phyloP scores from a whole-genome alignment of 2,113 vertebrate species.

The Chloropsis hardwickii region DNA sequence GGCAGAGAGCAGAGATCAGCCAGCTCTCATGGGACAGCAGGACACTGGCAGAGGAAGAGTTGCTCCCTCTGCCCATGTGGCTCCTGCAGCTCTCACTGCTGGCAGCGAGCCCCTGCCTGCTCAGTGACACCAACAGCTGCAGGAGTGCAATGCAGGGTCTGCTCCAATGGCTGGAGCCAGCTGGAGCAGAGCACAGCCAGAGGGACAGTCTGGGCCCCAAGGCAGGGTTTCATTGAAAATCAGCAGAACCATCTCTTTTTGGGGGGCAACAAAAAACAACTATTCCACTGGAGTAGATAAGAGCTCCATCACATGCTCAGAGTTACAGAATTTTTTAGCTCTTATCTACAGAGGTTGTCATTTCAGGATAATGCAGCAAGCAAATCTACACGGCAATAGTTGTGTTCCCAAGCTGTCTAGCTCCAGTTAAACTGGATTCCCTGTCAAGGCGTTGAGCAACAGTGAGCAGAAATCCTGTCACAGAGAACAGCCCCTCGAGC shows the following conservation, averaged over 20 bases:
- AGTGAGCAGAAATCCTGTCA: not conserved
- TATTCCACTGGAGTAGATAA: not conserved
- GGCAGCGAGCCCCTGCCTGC: not conserved
- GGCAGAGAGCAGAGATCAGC: not conserved
- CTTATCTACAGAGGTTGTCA: not conserved
- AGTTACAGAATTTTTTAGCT: not conserved
- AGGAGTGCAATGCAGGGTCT: rapidly evolving
- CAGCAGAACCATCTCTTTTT: not conserved
- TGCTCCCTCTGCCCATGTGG: not conserved
- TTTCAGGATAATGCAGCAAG: not conserved
- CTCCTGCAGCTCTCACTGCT: rapidly evolving
- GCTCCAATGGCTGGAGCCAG: not conserved
- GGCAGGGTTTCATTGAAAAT: not conserved
- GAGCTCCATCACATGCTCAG: not conserved
- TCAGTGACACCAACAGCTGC: rapidly evolving
- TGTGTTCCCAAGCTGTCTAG: not conserved
- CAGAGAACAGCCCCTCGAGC: rapidly evolving
- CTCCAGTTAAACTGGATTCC: not conserved
- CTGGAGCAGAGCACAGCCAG: not conserved
- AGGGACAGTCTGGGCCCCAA: not conserved
- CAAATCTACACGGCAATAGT: not conserved
- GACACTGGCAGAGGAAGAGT: not conserved
- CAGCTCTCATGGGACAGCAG: rapidly evolving
- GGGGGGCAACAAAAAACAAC: not conserved
- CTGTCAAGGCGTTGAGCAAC: not conserved